These are phyloP conservation scores for Bemisia tabaci DNA, from an alignment of 1,140 invertebrate genomes.

Conservation along the genomic window DNA sequence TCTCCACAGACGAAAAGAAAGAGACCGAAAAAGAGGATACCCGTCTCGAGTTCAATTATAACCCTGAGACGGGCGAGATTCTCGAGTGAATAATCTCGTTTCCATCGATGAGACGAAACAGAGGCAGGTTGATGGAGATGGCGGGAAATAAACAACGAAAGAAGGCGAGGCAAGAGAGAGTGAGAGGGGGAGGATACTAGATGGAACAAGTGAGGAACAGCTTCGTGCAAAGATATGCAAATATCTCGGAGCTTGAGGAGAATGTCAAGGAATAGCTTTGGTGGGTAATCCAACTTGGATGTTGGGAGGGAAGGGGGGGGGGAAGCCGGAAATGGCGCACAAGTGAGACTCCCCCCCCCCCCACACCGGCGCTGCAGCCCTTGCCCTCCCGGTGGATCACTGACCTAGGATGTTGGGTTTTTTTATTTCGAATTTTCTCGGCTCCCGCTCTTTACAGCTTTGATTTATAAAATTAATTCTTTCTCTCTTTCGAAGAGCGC, in stretches of 20 bases:
- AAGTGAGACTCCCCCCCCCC: neutral
- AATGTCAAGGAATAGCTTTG: neutral
- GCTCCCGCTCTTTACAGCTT: conserved; percentile 5
- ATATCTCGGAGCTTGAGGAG: neutral
- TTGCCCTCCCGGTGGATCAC: neutral
- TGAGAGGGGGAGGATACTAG: no score
- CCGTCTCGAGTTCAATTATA: no score
- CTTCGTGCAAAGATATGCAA: neutral
- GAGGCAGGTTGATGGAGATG: no score
- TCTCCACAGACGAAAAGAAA: no score
- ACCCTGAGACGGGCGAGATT: no score
- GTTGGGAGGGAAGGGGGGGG: neutral
- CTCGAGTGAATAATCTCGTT: no score
- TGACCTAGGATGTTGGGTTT: neutral
- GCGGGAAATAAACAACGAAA: no score
- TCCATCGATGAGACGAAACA: no score
- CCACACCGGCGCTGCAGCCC: neutral
- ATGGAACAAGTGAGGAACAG: neutral
- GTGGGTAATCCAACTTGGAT: neutral
- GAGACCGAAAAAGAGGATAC: no score
- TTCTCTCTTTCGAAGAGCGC: neutral
- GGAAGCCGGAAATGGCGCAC: neutral
- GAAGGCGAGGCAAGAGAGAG: no score
- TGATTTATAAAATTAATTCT: neutral
- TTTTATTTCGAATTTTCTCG: conserved; percentile 2